Evolutionary conservation across 2,888 invertebrate species (phyloP), one percentile per base, ranked within the genome.

Genomic region (Agrotis clavis): DNA sequence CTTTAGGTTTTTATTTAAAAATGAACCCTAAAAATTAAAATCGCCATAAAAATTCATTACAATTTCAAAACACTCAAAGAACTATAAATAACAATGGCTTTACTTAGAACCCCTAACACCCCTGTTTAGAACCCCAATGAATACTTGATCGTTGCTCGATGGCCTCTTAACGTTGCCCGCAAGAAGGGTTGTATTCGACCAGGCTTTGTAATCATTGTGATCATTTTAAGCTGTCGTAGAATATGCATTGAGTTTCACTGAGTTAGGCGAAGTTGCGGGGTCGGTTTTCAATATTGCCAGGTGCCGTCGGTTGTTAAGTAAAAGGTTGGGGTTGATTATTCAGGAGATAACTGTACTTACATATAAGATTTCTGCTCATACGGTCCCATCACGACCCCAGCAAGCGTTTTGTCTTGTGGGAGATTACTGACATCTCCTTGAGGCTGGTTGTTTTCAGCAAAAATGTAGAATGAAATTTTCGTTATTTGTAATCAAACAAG

Each of bases 201-300:
- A 60, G 68, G 71, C 48, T 70, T 67, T 41, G 64, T 69, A 48
- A 67, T 74, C 57, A 81, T 78, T 69, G 60, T 41, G 50, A 56
- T 53, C n/a, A 71, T 30, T 69, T 77, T 69, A 81, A 81, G 45
- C 57, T 59, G 71, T n/a, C 45, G n/a, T 81, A n/a, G 82, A 81
- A 81, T 81, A 81, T 81, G 82, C 72, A 78, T 81, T 41, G 54
- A 78, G 67, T 79, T 71, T 41, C 35, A 62, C 25, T 14, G 35
- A 76, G 65, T 68, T 60, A 13, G 35, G 14, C 0, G n/a, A 65
- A 21, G 45, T 25, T 53, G 19, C 14, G 11, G 30, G 60, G 61
- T 57, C 2, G 51, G 48, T 56, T 64, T 60, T 75, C 71, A 65
- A 67, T 62, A 57, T 68, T 62, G 74, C 0, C 16, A 9, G 41